A percentile compares a stretch with the other conserved stretches of the same genome.
Conservation (phyloP, 2,797 vertebrate genomes). For the Sebastes kiyomatsui region DNA sequence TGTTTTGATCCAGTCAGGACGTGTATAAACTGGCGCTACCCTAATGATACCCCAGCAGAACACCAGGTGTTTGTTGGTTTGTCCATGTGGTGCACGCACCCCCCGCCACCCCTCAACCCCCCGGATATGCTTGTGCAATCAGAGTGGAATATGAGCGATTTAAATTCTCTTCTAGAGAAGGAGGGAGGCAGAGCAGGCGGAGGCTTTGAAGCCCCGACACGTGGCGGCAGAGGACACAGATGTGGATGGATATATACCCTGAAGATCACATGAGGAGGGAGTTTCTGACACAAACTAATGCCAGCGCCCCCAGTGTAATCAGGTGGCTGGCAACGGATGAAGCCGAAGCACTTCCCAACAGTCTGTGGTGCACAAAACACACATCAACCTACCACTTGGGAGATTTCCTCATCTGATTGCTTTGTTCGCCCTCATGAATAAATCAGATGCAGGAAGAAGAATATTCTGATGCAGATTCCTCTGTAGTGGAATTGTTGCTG, state of each 20-base stretch:
- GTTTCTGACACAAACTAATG: slow-evolving; percentile 51
- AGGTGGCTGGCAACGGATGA: slow-evolving; percentile 48
- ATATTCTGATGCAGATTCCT: slow-evolving; percentile 59
- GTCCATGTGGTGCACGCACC: slow-evolving; percentile 4
- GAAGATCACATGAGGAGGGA: slow-evolving; percentile 28
- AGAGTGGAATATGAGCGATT: slow-evolving; percentile 40
- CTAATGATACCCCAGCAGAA: slow-evolving; percentile 59
- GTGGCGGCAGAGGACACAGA: slow-evolving; percentile 35
- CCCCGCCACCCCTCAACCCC: not conserved
- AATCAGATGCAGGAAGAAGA: slow-evolving; percentile 67
- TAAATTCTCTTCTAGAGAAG: slow-evolving; percentile 22
- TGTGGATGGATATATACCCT: slow-evolving; percentile 40
- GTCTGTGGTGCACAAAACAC: slow-evolving; percentile 57
- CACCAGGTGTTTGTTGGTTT: slow-evolving; percentile 53
- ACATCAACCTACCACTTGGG: slow-evolving; percentile 63
- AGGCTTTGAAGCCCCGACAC: slow-evolving; percentile 49
- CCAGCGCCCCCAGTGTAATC: slow-evolving; percentile 41
- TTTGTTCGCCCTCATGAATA: slow-evolving; percentile 77
- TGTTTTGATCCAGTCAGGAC: slow-evolving; percentile 58
- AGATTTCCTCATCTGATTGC: slow-evolving; percentile 73
- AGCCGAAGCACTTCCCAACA: slow-evolving; percentile 56
- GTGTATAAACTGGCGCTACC: slow-evolving; percentile 47
- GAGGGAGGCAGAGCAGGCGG: not conserved
- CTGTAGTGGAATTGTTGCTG: slow-evolving; percentile 50
- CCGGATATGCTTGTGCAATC: slow-evolving; percentile 49